Percentiles rank a stretch among this genome's conserved stretches.
Evolutionary conservation across 53 echinoderm and acorn worm species (phyloP).

Genomic region (Actinopyga echinites): DNA sequence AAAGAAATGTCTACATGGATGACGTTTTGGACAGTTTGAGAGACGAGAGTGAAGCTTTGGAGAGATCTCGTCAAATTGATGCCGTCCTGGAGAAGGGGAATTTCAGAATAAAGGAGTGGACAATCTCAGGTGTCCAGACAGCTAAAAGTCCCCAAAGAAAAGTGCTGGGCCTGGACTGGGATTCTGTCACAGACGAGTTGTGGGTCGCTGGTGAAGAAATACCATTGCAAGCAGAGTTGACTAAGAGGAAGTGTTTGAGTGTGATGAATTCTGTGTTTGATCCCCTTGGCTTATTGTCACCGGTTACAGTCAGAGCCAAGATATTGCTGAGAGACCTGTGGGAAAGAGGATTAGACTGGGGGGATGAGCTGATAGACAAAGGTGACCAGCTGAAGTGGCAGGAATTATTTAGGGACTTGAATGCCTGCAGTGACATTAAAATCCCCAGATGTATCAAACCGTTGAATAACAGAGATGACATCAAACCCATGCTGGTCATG

Average conservation of each 20-base stretch:
- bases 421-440: not conserved
- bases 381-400: conserved; percentile 13
- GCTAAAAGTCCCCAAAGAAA: not conserved
- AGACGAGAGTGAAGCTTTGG: too few relatives aligned
- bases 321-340: conserved; percentile 48
- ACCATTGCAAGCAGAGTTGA: not conserved
- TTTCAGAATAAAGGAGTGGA: conserved; percentile 56
- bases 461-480: not conserved
- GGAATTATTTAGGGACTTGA: conserved; percentile 30
- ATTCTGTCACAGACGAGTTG: not conserved
- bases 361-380: conserved; percentile 32
- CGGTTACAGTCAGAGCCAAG: conserved; percentile 47
- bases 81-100: conserved; percentile 27
- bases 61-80: too few relatives aligned
- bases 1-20: too few relatives aligned
- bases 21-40: too few relatives aligned
- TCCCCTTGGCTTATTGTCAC: conserved; percentile 7
- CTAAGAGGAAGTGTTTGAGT: conserved; percentile 41
- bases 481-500: conserved; percentile 30
- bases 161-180: not conserved
- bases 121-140: not conserved
- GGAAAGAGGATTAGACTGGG: conserved; percentile 41
- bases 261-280: conserved; percentile 36
- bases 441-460: conserved; percentile 4
- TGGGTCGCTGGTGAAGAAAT: not conserved